These are phyloP conservation scores for Battus philenor DNA, from an alignment of 1,140 invertebrate species.

Conservation along the genomic window DNA sequence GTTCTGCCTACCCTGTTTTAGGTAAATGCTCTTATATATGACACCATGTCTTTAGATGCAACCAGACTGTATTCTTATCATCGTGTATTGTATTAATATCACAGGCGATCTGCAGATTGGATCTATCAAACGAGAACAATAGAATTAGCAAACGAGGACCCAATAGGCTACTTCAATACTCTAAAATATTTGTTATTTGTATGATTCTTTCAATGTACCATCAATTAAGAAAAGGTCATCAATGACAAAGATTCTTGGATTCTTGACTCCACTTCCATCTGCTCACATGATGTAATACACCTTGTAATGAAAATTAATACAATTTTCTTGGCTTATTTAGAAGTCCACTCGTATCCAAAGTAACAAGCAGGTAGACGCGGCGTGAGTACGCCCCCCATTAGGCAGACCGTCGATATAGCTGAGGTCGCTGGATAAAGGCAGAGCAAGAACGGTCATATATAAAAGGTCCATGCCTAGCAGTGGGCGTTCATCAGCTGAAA, in stretches of 20 bases:
- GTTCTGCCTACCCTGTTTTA: too few relatives aligned
- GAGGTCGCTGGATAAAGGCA: not conserved
- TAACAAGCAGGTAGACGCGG: not conserved
- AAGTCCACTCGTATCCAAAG: not conserved
- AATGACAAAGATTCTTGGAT: too few relatives aligned
- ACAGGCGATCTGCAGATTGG: too few relatives aligned
- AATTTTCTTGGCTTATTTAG: not conserved
- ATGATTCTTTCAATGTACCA: not conserved
- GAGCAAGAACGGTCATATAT: not conserved
- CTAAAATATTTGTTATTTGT: not conserved
- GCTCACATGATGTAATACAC: too few relatives aligned
- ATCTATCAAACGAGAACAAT: too few relatives aligned
- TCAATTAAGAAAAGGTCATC: not conserved
- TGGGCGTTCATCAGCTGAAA: too few relatives aligned
- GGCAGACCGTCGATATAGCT: too few relatives aligned
- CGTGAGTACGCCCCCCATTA: too few relatives aligned
- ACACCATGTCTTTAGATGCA: not conserved
- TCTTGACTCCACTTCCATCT: too few relatives aligned
- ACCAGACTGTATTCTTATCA: not conserved
- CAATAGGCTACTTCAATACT: not conserved
- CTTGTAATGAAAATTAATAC: too few relatives aligned
- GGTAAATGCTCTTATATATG: not conserved
- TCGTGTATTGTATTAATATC: too few relatives aligned
- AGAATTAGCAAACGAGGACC: not conserved
- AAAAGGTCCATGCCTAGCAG: too few relatives aligned